Conservation (phyloP, 35 echinoderm and acorn worm species). For the Hemicentrotus pulcherrimus region DNA sequence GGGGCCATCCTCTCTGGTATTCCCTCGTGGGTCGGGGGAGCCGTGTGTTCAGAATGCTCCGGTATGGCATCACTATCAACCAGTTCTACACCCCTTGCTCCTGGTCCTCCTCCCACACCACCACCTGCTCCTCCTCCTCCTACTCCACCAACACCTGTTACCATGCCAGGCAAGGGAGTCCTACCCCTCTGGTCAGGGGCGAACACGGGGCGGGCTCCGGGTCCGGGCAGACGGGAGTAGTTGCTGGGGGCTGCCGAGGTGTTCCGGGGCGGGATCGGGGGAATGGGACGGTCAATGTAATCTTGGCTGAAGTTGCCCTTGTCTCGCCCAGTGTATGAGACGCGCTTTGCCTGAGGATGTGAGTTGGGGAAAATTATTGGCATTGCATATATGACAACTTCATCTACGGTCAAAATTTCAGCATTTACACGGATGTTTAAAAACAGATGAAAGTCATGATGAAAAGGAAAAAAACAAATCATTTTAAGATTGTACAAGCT, state of each 20-base stretch:
- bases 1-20: background rate
- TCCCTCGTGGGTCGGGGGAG: background rate
- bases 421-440: background rate
- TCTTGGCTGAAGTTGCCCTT: background rate
- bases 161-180: background rate
- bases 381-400: too few species aligned
- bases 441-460: background rate
- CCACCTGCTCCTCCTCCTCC: background rate
- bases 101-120: background rate
- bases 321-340: background rate
- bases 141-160: background rate
- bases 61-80: background rate
- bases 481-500: background rate
- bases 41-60: background rate
- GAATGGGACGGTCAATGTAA: constrained; percentile 8
- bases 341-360: background rate
- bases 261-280: constrained; percentile 24
- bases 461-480: background rate
- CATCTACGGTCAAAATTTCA: background rate
- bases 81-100: background rate
- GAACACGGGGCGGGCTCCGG: background rate
- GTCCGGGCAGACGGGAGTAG: background rate
- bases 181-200: background rate
- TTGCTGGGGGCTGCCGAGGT: background rate
- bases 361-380: background rate